These are phyloP conservation scores for Polylopha cassiicola DNA, from an alignment of 2,888 invertebrate genomes.

Conservation along the genomic window DNA sequence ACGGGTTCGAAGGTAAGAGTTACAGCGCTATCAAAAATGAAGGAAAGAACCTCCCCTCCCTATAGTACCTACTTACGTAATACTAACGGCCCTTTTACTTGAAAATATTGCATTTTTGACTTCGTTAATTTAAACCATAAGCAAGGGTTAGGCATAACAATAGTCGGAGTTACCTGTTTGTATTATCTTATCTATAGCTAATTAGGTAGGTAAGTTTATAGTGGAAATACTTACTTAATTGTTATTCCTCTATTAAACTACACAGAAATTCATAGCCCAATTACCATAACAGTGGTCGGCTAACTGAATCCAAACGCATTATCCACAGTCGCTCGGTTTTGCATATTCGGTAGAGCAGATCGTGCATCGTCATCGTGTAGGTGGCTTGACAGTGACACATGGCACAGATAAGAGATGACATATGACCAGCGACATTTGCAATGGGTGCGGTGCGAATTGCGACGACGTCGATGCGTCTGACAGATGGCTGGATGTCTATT, in stretches of 20 bases:
- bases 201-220: too few species aligned
- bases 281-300: not conserved
- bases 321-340: constrained; percentile 28
- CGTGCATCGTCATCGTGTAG: constrained; percentile 22
- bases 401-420: constrained; percentile 63
- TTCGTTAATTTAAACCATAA: too few species aligned
- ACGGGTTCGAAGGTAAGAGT: constrained; percentile 34
- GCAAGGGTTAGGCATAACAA: too few species aligned
- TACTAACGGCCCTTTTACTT: too few species aligned
- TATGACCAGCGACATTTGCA: constrained; percentile 43
- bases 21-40: not conserved
- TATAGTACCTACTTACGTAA: too few species aligned
- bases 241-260: too few species aligned
- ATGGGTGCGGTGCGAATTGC: constrained; percentile 45
- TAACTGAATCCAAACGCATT: constrained; percentile 18
- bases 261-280: too few species aligned
- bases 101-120: too few species aligned
- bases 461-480: constrained; percentile 44
- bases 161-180: too few species aligned
- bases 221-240: too few species aligned
- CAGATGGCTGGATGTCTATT: constrained; percentile 33
- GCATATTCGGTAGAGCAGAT: constrained; percentile 38
- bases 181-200: too few species aligned
- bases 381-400: constrained; percentile 56
- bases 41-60: constrained; percentile 12